phyloP scores from a whole-genome alignment of 1,140 invertebrate species.

The Sesamia nonagrioides region DNA sequence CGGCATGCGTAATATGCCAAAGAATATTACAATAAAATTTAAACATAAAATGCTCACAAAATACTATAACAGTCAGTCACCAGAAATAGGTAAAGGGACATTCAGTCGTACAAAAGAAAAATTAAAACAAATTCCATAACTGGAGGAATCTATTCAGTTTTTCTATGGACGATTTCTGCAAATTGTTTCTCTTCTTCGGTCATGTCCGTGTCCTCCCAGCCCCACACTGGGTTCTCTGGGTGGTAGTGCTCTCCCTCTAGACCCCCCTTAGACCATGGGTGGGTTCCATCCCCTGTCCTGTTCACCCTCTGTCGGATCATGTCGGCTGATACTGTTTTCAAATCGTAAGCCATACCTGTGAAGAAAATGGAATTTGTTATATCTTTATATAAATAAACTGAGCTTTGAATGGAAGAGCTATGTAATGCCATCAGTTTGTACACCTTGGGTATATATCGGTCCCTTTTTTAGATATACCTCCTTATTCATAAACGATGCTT shows the following conservation, averaged over 20 bases:
- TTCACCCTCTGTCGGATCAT: conserved; percentile 89
- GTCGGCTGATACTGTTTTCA: conserved; percentile 92
- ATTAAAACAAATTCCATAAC: conserved; percentile 31
- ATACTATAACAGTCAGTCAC: conserved; percentile 18
- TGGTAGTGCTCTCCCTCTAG: conserved; percentile 73
- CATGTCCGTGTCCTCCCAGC: conserved; percentile 85
- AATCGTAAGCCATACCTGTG: conserved; percentile 91
- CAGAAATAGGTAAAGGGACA: conserved; percentile 12
- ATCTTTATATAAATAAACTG: conserved; percentile 6
- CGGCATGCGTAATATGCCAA: not conserved
- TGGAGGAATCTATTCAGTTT: conserved; percentile 58
- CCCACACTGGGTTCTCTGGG: conserved; percentile 85
- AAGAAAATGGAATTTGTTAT: conserved; percentile 47
- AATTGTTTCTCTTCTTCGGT: conserved; percentile 80
- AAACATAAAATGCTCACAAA: conserved; percentile 7
- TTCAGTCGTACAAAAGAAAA: conserved; percentile 33
- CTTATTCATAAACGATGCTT: too few relatives aligned
- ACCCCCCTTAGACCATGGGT: conserved; percentile 84
- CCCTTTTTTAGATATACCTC: too few relatives aligned
- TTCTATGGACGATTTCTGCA: conserved; percentile 77
- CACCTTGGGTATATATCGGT: too few relatives aligned
- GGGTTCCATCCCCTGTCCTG: conserved; percentile 91
- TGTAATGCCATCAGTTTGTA: too few relatives aligned
- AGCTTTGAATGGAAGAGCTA: not conserved
- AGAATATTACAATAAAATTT: not conserved